These are phyloP conservation scores for Chalcis sispes DNA, from an alignment of 2,888 invertebrate genomes.

Conservation along the genomic window DNA sequence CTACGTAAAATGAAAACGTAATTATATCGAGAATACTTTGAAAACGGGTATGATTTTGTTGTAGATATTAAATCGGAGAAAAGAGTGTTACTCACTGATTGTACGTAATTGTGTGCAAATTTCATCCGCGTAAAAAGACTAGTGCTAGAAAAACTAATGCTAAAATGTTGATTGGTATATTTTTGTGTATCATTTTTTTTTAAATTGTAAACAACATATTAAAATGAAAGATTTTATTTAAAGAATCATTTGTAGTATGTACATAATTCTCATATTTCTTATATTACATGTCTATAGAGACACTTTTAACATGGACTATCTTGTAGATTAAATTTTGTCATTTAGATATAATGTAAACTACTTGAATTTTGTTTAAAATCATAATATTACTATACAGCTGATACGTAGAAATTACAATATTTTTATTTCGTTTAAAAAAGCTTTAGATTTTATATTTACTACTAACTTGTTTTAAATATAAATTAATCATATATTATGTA, in stretches of 20 bases:
- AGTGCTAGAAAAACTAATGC: background rate
- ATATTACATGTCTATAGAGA: background rate
- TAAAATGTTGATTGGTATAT: background rate
- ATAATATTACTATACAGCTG: slow-evolving; percentile 27
- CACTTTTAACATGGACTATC: slow-evolving; percentile 8
- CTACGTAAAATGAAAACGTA: too few species aligned
- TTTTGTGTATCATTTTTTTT: background rate
- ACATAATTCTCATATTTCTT: background rate
- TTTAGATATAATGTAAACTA: background rate
- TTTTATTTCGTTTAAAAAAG: slow-evolving; percentile 5
- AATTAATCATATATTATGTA: background rate
- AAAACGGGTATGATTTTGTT: slow-evolving; percentile 8
- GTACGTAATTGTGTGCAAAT: slow-evolving; percentile 26
- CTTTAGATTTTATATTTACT: background rate
- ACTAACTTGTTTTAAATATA: background rate
- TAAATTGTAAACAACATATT: background rate
- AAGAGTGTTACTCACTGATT: slow-evolving; percentile 21
- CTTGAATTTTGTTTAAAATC: slow-evolving; percentile 33
- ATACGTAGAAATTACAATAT: slow-evolving; percentile 17
- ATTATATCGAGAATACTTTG: too few species aligned
- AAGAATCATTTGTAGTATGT: slow-evolving; percentile 18
- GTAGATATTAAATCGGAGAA: background rate
- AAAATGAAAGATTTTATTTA: slow-evolving; percentile 3
- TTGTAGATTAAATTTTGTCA: slow-evolving; percentile 11
- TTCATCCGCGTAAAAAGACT: background rate